Base-by-base conservation (phyloP, 1,140 invertebrate species). In the Neodiprion virginianus region DNA sequence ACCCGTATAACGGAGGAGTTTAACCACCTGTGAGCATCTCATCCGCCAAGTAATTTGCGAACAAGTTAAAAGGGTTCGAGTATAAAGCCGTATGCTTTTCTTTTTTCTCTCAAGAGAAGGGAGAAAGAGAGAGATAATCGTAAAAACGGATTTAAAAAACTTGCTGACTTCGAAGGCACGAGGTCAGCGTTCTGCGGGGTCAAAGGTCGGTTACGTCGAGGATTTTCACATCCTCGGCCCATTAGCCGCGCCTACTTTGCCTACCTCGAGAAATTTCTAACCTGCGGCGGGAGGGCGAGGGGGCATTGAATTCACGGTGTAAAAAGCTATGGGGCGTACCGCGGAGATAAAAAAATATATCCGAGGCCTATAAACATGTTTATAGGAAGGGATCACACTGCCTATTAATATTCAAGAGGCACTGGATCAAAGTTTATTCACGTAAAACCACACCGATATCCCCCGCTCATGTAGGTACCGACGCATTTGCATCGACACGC, bases 331-430 rank as follows among this genome's bases (percentile, higher is more conserved):
- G 53, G n/a, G 11, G 11, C 53, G 53, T 61, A 61, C 53, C n/a
- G 53, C 5, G 8, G 4, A 61, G 53, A 61, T 61, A 61, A 61
- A 61, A 61, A 61, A 61, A 17, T 12, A 61, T 61, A 12, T 17
- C 53, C 53, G 4, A 12, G 11, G 53, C 3, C 53, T 17, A 61
- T 61, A 61, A 61, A 61, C 53, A 61, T 61, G 53, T 61, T 61
- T 61, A 61, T 61, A 17, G 53, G n/a, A 61, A 61, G 53, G 53
- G 53, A 61, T 61, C 53, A 17, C 53, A 17, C 11, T 61, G 53
- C n/a, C 11, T 61, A 61, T 61, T 61, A 61, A 61, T 61, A 61
- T 61, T 61, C 53, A 61, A 61, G 53, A 61, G 53, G 53, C 53
- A 61, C 53, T 61, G 53, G 53, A 61, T 61, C 53, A 61, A 61